These are phyloP conservation scores for Clivina fossor DNA, from an alignment of 2,888 invertebrate genomes.

Conservation along the genomic window DNA sequence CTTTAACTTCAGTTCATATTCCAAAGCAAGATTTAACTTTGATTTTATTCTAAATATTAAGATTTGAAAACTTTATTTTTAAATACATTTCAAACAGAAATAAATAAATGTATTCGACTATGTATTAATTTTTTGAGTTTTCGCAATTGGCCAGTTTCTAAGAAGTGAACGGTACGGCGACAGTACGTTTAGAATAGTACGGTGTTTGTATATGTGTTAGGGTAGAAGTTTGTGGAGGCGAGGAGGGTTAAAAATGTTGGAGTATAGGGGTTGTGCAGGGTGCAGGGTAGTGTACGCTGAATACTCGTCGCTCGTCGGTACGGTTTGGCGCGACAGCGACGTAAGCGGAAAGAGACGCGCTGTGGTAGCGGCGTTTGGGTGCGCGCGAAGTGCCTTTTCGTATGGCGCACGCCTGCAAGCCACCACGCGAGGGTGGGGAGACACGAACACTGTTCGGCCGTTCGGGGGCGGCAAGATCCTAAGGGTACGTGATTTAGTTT, in stretches of 20 bases:
- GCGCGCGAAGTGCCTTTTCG: slow-evolving; percentile 47
- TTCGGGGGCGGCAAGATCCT: slow-evolving; percentile 51
- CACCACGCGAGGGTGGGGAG: slow-evolving; percentile 22
- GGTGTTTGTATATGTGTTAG: too few species aligned
- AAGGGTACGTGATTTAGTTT: slow-evolving; percentile 52
- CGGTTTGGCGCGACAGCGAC: slow-evolving; percentile 4
- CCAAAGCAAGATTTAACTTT: too few species aligned
- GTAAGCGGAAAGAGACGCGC: slow-evolving; percentile 8
- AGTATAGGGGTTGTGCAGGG: slow-evolving; percentile 42
- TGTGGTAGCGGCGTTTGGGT: slow-evolving; percentile 38
- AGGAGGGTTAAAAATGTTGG: not conserved
- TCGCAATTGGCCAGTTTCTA: too few species aligned
- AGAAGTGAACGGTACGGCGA: too few species aligned
- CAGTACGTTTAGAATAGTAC: too few species aligned
- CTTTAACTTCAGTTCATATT: too few species aligned
- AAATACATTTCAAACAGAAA: too few species aligned
- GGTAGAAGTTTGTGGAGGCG: not conserved
- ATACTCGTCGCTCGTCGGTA: slow-evolving; percentile 34
- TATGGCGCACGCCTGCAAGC: slow-evolving; percentile 50
- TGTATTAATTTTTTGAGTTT: too few species aligned
- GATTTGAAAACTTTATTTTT: too few species aligned
- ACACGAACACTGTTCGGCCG: slow-evolving; percentile 34
- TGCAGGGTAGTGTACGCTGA: slow-evolving; percentile 41
- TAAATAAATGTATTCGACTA: too few species aligned
- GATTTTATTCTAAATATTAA: too few species aligned